Base-by-base conservation (phyloP, 2,888 invertebrate genomes). In the Volucella inanis region DNA sequence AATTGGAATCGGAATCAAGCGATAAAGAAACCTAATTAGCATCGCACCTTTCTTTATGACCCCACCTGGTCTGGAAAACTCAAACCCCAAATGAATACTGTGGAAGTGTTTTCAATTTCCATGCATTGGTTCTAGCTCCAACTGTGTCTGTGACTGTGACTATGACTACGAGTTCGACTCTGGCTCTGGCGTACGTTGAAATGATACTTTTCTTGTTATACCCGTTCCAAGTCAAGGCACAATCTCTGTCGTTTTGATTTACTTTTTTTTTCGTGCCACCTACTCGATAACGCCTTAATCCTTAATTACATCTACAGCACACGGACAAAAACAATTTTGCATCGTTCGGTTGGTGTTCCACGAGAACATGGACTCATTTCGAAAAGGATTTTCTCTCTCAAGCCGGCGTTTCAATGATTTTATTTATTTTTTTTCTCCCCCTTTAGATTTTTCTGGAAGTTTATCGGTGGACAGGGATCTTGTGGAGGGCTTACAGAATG, bases 271-370 rank as follows among this genome's bases (percentile, higher is more conserved):
- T 41, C 18, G 12, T 9, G n/a, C 18, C 45, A 9, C 11, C 45
- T 50, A 52, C 18, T 64, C 68, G 70, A 64, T 75, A 47, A 64
- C 18, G 67, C 76, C 68, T 76, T 85, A 85, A 80, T 85, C 85
- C 81, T 85, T 85, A 80, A 85, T 85, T 80, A 85, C 85, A 85
- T 85, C 80, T 77, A 72, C 55, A 80, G 49, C 68, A 77, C 80
- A 81, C 85, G 80, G 57, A 77, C 76, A 76, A 72, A 80, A 76
- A 85, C 72, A 62, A 84, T 84, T 79, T 75, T 43, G 59, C 57
- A 64, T 64, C 50, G 64, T 14, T 12, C 50, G 39, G n/a, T 14
- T 10, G 57, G 57, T n/a, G 31, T 14, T 39, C 12, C 14, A 39
- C 8, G 38, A 15, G 41, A 12, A 18, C 15, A 47, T 78, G 76